A percentile compares a stretch with the other conserved stretches of the same genome.
Evolutionary conservation across 2,888 invertebrate genomes (phyloP).

Genomic region (Cetonia aurata): DNA sequence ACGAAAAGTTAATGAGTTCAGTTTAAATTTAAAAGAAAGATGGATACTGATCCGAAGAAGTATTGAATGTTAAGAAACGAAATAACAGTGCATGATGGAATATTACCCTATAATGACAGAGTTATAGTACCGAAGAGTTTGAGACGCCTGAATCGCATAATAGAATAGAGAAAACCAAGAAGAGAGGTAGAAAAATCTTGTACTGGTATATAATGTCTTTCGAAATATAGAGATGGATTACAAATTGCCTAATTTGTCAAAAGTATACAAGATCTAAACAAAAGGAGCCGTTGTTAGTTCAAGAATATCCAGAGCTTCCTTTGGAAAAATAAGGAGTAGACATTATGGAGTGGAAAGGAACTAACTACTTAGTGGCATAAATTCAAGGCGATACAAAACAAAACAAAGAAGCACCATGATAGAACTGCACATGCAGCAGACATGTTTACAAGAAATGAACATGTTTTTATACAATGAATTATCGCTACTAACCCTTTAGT

Average conservation of each 20-base stretch:
- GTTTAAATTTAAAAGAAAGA: too few species aligned
- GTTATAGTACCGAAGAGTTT: conserved; percentile 24
- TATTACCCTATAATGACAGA: conserved; percentile 27
- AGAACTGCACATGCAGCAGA: too few species aligned
- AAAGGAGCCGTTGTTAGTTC: neutral
- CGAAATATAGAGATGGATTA: neutral
- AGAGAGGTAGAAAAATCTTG: conserved; percentile 8
- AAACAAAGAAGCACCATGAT: too few species aligned
- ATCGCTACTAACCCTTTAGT: too few species aligned
- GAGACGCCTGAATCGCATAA: conserved; percentile 37
- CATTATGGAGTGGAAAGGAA: too few species aligned
- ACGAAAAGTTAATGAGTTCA: conserved; percentile 11
- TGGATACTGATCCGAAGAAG: conserved; percentile 6
- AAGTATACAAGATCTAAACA: neutral
- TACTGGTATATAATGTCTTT: conserved; percentile 21
- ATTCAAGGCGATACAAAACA: too few species aligned
- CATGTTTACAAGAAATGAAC: too few species aligned
- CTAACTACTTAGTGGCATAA: too few species aligned
- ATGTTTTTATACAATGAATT: too few species aligned
- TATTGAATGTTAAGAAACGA: conserved; percentile 25
- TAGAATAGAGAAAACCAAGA: conserved; percentile 36
- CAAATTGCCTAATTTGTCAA: conserved; percentile 6
- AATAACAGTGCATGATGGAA: conserved; percentile 18
- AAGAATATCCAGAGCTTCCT: too few species aligned
- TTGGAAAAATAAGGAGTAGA: too few species aligned